Percentiles rank a stretch among this genome's conserved stretches.
These are phyloP conservation scores for Clamator glandarius DNA, from an alignment of 2,797 vertebrate species.

Conservation along the genomic window DNA sequence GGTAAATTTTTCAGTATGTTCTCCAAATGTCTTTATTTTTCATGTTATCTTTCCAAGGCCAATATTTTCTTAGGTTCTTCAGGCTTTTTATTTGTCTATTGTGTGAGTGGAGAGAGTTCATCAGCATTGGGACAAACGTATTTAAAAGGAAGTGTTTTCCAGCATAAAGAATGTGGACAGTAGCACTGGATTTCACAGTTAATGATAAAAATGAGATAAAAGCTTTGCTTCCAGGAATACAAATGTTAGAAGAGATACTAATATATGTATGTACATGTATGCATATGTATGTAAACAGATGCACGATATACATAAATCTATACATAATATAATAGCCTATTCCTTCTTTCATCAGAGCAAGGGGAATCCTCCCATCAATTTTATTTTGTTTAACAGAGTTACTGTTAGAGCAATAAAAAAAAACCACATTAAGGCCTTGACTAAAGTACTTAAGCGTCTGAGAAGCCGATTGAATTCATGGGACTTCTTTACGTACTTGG, in stretches of 20 bases:
- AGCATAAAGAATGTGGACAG: background rate
- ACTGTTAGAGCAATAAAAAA: background rate
- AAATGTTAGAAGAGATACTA: background rate
- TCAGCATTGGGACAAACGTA: background rate
- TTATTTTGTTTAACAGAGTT: background rate
- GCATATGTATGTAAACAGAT: background rate
- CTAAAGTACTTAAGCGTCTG: conserved; percentile 1
- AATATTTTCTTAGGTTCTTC: background rate
- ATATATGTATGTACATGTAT: background rate
- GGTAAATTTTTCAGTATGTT: conserved; percentile 39
- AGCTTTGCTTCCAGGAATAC: background rate
- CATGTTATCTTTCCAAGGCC: background rate
- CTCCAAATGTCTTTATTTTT: background rate
- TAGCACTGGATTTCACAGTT: background rate
- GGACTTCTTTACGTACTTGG: conserved; percentile 21
- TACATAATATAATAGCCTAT: background rate
- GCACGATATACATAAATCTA: background rate
- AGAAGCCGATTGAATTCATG: conserved; percentile 21
- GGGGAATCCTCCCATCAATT: background rate
- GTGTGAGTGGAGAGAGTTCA: background rate
- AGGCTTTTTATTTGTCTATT: background rate
- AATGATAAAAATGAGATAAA: background rate
- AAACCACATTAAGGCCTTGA: background rate
- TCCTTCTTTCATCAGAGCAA: background rate
- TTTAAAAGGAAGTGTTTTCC: background rate